Base-by-base conservation (phyloP, 2,797 vertebrate species). In the Sternarchorhynchus goeldii region DNA sequence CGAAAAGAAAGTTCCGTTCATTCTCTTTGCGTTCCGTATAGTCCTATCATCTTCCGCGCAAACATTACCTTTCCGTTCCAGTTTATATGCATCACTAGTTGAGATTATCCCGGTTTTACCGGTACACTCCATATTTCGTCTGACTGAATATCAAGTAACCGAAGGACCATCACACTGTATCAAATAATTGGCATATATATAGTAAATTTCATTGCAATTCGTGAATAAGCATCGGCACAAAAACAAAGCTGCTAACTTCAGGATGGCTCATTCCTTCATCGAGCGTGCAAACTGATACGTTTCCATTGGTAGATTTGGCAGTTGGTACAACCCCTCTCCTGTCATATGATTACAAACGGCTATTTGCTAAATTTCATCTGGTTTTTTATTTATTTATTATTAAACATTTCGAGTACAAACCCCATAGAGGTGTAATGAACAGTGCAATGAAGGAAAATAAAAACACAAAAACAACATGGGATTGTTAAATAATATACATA, bases 311-410 rank as follows among this genome's bases (percentile, higher is more conserved):
- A 50, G 14, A 50, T 12, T 50, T 12, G 45, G 2, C 41, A 3
- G 6, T 45, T 45, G 41, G 45, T 14, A 50, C 45, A 14, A 50
- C 62, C 55, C 73, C 34, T 62, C 71, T 50, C 5, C 20, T 45
- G 68, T 82, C 83, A 85, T 65, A 82, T 85, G 83, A 85, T 58
- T 36, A 21, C 20, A 39, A 5, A 41, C 14, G 41, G 59, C 5
- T 5, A 58, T 25, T 75, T 50, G n/a, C 34, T 20, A 50, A 41
- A 56, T 72, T 68, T 70, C 34, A 12, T 25, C 55, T 62, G 41
- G 21, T 25, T 25, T 25, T 25, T 25, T 25, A 25, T 25, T 25
- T 25, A n/a, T 25, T 25, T 25, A 25, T 25, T 25, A 25, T 25
- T 25, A 25, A 25, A 25, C 25, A 25, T 25, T 25, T 0, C 25